phyloP scores from a whole-genome alignment of 2,888 invertebrate genomes.

The Stenichneumon culpator region DNA sequence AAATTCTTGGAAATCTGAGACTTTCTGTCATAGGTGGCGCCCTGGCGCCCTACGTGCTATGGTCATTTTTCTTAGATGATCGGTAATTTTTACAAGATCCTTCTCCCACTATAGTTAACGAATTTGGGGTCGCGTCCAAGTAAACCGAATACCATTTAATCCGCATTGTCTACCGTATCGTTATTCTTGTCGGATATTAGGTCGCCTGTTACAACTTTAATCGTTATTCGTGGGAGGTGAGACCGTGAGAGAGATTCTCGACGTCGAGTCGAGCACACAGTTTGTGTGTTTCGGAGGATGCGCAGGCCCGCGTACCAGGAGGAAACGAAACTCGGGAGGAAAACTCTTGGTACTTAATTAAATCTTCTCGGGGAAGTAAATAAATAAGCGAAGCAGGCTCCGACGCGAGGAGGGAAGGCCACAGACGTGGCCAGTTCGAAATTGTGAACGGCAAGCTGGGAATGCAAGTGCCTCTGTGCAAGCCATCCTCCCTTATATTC shows the following conservation, averaged over 20 bases:
- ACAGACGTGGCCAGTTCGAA: slow-evolving; percentile 29
- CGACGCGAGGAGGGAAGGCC: slow-evolving; percentile 10
- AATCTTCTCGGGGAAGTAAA: slow-evolving; percentile 56
- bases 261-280: slow-evolving; percentile 43
- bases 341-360: slow-evolving; percentile 61
- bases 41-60: too few species aligned
- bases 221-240: slow-evolving; percentile 44
- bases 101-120: too few species aligned
- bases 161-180: slow-evolving; percentile 18
- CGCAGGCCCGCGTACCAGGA: neutral
- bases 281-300: slow-evolving; percentile 7
- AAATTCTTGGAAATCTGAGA: too few species aligned
- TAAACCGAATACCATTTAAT: slow-evolving; percentile 27
- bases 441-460: slow-evolving; percentile 39
- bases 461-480: slow-evolving; percentile 20
- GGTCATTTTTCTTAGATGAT: too few species aligned
- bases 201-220: slow-evolving; percentile 28
- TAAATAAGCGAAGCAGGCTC: slow-evolving; percentile 51
- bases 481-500: slow-evolving; percentile 45
- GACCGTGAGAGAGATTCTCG: slow-evolving; percentile 14
- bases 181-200: slow-evolving; percentile 5
- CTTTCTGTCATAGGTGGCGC: too few species aligned
- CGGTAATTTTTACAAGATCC: too few species aligned
- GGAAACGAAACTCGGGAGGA: slow-evolving; percentile 18
- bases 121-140: neutral